phyloP scores from a whole-genome alignment of 2,113 vertebrate genomes.

The Urocynchramus pylzowi region DNA sequence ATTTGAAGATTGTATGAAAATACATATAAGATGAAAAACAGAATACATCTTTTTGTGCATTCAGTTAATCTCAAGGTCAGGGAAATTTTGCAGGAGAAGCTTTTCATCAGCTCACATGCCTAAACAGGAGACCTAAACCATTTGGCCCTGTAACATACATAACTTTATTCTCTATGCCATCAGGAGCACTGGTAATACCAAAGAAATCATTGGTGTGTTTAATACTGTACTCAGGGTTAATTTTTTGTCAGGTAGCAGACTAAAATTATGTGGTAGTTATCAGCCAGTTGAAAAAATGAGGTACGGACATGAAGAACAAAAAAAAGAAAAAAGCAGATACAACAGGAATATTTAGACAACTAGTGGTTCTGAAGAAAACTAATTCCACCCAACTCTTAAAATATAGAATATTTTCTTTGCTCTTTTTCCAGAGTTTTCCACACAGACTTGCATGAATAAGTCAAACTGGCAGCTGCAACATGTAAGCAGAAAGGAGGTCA shows the following conservation, averaged over 20 bases:
- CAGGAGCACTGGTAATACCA: neutral
- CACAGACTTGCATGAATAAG: neutral
- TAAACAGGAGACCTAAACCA: neutral
- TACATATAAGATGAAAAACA: neutral
- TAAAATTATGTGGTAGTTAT: neutral
- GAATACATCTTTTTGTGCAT: neutral
- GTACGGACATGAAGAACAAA: neutral
- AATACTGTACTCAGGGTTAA: neutral
- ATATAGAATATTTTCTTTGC: neutral
- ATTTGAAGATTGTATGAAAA: slow-evolving; percentile 46
- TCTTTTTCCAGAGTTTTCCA: neutral
- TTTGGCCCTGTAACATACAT: neutral
- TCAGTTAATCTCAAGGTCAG: neutral
- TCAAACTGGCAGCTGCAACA: neutral
- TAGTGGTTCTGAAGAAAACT: slow-evolving; percentile 1
- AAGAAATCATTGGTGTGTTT: neutral
- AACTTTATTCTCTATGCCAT: neutral
- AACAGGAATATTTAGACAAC: neutral
- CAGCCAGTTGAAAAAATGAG: neutral
- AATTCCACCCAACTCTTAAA: neutral
- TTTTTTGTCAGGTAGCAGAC: neutral
- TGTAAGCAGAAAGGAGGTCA: neutral
- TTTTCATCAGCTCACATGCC: neutral
- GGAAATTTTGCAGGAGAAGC: neutral
- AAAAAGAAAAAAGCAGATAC: neutral